Evolutionary conservation across 2,797 vertebrate genomes (phyloP).

Genomic region (Tympanoctomys barrerae): DNA sequence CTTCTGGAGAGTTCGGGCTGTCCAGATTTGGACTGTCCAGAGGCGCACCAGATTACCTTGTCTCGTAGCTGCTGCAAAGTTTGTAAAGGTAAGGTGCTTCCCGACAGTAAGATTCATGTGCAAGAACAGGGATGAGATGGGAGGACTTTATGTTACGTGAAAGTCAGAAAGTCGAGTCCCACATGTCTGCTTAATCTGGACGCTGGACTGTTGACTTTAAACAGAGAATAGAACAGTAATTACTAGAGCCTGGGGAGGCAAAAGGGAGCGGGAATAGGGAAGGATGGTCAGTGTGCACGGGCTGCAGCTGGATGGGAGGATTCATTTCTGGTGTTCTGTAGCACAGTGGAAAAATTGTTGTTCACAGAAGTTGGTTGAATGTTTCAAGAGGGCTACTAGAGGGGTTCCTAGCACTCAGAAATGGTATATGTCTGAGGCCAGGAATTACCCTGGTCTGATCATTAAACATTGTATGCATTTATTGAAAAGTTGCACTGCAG

Average conservation of each 20-base stretch:
- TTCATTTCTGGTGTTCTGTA: background rate
- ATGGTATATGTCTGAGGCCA: background rate
- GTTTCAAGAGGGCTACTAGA: background rate
- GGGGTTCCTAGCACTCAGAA: background rate
- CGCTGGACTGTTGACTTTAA: background rate
- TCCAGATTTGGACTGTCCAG: constrained; percentile 92
- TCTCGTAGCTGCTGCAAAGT: constrained; percentile 97
- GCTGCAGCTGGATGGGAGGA: background rate
- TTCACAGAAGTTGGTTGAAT: background rate
- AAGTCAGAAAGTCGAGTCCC: background rate
- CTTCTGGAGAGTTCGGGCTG: constrained; percentile 91
- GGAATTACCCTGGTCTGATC: background rate
- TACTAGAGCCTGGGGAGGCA: background rate
- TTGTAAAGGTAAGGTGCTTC: constrained; percentile 93
- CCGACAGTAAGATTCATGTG: background rate
- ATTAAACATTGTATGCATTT: background rate
- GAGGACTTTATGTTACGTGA: background rate
- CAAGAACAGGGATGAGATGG: background rate
- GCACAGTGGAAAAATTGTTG: background rate
- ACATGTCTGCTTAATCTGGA: background rate
- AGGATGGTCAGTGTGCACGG: background rate
- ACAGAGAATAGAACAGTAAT: background rate
- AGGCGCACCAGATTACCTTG: constrained; percentile 94
- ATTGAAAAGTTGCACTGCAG: background rate
- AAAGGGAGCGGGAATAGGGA: too few species aligned